These are phyloP conservation scores for Melanotaenia duboulayi DNA, from an alignment of 2,113 vertebrate species.

Conservation along the genomic window DNA sequence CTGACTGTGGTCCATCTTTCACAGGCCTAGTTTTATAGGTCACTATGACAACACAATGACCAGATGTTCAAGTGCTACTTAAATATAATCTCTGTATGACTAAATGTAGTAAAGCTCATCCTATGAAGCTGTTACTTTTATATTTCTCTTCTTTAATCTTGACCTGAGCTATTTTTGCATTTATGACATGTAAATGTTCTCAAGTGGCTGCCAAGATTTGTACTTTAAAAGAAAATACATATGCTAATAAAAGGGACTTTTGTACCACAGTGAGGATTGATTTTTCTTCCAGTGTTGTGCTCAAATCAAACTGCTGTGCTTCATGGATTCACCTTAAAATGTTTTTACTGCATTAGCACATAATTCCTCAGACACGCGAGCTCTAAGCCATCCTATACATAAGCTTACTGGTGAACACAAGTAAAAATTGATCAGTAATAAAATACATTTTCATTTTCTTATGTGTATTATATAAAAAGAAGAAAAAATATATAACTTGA, in stretches of 20 bases:
- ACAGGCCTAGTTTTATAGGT: conserved; percentile 82
- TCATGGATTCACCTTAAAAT: not conserved
- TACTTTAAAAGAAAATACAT: conserved; percentile 56
- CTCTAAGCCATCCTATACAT: conserved; percentile 32
- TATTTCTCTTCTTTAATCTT: conserved; percentile 33
- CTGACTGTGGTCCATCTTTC: conserved; percentile 38
- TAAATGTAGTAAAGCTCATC: conserved; percentile 12
- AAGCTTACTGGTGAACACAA: conserved; percentile 21
- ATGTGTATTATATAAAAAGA: conserved; percentile 50
- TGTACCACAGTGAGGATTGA: conserved; percentile 42
- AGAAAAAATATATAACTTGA: conserved; percentile 39
- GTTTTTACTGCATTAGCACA: conserved; percentile 69
- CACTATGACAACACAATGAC: conserved; percentile 21
- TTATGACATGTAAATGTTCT: conserved; percentile 38
- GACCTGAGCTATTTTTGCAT: conserved; percentile 51
- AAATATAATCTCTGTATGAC: conserved; percentile 11
- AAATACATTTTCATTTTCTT: conserved; percentile 66
- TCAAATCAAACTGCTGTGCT: conserved; percentile 13
- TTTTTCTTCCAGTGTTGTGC: not conserved
- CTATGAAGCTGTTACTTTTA: conserved; percentile 44
- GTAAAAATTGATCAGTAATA: conserved; percentile 53
- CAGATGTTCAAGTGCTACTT: conserved; percentile 48
- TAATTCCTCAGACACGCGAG: conserved; percentile 17
- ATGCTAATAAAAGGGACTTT: conserved; percentile 75
- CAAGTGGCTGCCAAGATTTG: conserved; percentile 64